phyloP scores from a whole-genome alignment of 2,113 vertebrate species.

The Heliornis fulica region DNA sequence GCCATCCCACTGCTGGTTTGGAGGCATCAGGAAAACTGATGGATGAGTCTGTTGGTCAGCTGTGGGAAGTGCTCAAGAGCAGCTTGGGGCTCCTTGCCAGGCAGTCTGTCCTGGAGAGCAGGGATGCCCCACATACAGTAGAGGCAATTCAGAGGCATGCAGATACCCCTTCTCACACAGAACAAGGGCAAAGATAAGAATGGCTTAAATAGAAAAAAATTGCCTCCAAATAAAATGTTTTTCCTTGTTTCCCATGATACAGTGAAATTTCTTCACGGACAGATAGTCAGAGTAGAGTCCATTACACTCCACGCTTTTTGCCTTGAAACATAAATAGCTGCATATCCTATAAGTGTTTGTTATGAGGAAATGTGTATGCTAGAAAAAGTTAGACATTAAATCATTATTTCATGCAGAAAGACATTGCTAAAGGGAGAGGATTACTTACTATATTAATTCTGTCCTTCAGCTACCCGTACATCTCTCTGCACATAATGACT shows the following conservation, averaged over 20 bases:
- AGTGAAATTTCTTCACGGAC: neutral
- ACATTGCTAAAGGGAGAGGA: constrained; percentile 66
- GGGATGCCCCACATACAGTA: neutral
- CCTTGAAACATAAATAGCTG: constrained; percentile 68
- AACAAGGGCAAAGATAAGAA: neutral
- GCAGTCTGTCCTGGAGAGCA: neutral
- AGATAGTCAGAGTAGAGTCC: constrained; percentile 43
- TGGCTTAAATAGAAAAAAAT: neutral
- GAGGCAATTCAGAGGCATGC: neutral
- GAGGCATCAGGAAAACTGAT: neutral
- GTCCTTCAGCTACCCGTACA: constrained; percentile 50
- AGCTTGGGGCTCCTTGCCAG: too few species aligned
- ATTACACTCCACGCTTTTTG: constrained; percentile 38
- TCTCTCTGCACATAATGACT: constrained; percentile 58
- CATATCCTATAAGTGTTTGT: constrained; percentile 64
- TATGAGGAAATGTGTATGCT: constrained; percentile 48
- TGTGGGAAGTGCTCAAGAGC: neutral
- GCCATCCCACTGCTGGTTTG: rapidly evolving
- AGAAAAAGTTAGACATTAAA: constrained; percentile 64
- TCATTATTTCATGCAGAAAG: constrained; percentile 74
- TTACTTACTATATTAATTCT: constrained; percentile 73
- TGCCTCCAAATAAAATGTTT: constrained; percentile 23
- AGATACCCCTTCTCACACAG: neutral
- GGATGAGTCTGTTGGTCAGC: rapidly evolving
- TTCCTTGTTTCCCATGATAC: constrained; percentile 7